phyloP scores from a whole-genome alignment of 2,797 vertebrate genomes.

The Sarcoramphus papa region DNA sequence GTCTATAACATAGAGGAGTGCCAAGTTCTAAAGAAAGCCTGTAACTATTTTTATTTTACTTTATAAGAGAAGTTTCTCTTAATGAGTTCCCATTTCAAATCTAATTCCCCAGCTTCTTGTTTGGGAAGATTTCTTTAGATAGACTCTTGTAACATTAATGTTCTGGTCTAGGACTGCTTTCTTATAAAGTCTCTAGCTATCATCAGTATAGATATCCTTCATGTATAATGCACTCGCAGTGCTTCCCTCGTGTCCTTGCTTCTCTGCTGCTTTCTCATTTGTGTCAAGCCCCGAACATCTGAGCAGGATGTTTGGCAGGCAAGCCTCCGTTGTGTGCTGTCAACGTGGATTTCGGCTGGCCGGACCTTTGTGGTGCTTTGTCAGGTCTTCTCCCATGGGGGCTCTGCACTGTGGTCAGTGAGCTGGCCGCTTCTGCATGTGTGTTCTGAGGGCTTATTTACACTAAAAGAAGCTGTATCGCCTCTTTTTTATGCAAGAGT shows the following conservation, averaged over 20 bases:
- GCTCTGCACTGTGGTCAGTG: rapidly evolving
- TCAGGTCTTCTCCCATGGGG: background rate
- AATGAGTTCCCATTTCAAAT: conserved; percentile 37
- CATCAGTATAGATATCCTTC: background rate
- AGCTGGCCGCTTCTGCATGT: rapidly evolving
- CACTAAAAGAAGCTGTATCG: background rate
- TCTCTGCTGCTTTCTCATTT: background rate
- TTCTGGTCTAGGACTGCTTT: background rate
- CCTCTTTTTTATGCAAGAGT: background rate
- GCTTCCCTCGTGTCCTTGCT: background rate
- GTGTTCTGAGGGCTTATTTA: background rate
- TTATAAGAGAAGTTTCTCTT: conserved; percentile 8
- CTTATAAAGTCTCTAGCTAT: background rate
- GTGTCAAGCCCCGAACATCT: background rate
- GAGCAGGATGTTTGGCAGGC: background rate
- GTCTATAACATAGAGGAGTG: background rate
- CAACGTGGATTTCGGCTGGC: background rate
- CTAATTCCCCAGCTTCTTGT: conserved; percentile 36
- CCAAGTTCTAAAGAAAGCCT: background rate
- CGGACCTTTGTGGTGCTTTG: background rate
- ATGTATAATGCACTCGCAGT: background rate
- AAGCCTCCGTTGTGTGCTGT: background rate
- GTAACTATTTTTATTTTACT: conserved; percentile 5
- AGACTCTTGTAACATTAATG: conserved; percentile 10
- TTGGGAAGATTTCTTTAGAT: conserved; percentile 39